Percentiles rank a stretch among this genome's conserved stretches.
Conservation (phyloP, 1,140 invertebrate species). For the Microplitis mediator region DNA sequence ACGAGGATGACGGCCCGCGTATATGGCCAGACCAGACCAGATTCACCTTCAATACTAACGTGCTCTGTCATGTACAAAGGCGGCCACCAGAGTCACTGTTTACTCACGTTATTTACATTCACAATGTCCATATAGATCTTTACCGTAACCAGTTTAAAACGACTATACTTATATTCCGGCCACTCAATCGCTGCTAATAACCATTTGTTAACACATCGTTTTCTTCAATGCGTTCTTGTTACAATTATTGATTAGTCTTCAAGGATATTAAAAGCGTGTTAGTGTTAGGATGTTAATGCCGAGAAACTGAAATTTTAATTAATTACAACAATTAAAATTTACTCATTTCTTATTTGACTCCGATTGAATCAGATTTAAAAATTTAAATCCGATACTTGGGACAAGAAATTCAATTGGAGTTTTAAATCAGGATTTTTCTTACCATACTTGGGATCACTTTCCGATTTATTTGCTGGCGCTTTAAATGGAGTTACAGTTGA, state of each 20-base stretch:
- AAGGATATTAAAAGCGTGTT: neutral
- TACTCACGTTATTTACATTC: neutral
- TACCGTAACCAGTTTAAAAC: too few species aligned
- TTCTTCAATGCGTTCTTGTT: neutral
- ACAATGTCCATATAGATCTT: neutral
- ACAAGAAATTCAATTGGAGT: too few species aligned
- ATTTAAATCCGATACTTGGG: too few species aligned
- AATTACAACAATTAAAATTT: neutral
- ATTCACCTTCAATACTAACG: neutral
- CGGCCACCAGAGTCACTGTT: neutral
- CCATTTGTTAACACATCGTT: neutral
- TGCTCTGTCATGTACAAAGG: neutral
- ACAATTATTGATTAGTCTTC: neutral
- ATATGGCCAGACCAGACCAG: neutral
- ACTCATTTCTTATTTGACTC: neutral
- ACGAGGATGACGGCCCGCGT: neutral
- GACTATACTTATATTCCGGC: too few species aligned
- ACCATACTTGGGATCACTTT: conserved; percentile 3
- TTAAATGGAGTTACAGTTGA: conserved; percentile 13
- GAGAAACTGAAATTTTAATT: neutral
- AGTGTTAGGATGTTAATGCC: neutral
- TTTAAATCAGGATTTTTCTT: too few species aligned
- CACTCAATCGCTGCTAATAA: too few species aligned
- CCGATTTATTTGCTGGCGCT: neutral
- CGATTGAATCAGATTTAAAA: too few species aligned